Evolutionary conservation across 2,797 vertebrate species (phyloP), one percentile per base, ranked within the genome.

Genomic region (Gymnodraco acuticeps): DNA sequence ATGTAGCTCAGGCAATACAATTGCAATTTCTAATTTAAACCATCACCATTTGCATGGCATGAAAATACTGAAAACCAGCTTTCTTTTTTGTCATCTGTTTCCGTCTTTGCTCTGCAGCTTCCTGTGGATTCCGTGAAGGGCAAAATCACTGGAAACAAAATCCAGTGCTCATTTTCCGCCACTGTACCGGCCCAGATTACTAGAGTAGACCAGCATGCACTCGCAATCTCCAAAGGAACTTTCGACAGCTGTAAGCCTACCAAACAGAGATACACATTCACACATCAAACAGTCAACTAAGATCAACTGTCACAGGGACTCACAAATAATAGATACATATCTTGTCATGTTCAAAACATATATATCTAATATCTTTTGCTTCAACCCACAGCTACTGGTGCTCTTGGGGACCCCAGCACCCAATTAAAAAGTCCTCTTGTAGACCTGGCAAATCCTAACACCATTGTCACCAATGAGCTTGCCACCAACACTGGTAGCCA

Each of bases 121-220:
- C 16, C 0, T 0, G 89, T 41, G 1, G 83, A 62, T 70, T 56
- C 43, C 1, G 88, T 89, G 59, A 87, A 10, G 51, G 90, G 83
- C 11, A 70, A 0, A 0, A 3, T 83, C 14, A 41, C 0, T 1
- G 78, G 77, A 6, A 47, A 0, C 0, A 19, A 0, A 13, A 85
- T 92, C 70, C 81, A 89, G 82, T 93, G 91, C 19, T 56, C 69
- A 1, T 91, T 93, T 71, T 2, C 8, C 4, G 82, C 83, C 48
- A 78, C 73, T 0, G 9, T 88, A 8, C 64, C 75, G 4, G 0
- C 0, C 0, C 0, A 5, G 1, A 0, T 0, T 0, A 1, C 16
- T 0, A 75, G 41, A 68, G 0, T 38, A 10, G 0, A 33, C 0
- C 0, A 0, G 1, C 3, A 43, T 0, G 0, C 38, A 0, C 0